These are phyloP conservation scores for Trissolcus japonicus DNA, from an alignment of 2,888 invertebrate species.

Conservation along the genomic window DNA sequence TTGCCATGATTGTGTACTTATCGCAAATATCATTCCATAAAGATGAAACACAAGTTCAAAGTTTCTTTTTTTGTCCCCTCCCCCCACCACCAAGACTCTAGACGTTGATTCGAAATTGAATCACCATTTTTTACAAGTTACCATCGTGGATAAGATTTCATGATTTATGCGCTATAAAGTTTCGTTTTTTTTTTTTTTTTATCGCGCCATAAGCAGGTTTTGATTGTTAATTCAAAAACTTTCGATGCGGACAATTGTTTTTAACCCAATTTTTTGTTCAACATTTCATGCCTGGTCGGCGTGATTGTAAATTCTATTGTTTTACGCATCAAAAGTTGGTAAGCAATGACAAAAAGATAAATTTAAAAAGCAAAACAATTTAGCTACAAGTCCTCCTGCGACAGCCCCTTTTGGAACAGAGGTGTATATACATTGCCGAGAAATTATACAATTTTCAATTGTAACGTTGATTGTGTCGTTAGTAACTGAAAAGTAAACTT, in stretches of 20 bases:
- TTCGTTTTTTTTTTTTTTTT: not conserved
- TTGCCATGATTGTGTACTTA: constrained; percentile 14
- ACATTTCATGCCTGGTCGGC: too few relatives aligned
- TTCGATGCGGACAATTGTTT: too few relatives aligned
- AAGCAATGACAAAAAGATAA: constrained; percentile 5
- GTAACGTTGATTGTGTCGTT: constrained; percentile 38
- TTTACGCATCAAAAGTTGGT: too few relatives aligned
- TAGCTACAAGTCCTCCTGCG: constrained; percentile 14
- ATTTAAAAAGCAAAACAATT: constrained; percentile 27
- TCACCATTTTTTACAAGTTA: constrained; percentile 6
- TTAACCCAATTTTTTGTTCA: too few relatives aligned
- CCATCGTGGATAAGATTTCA: not conserved
- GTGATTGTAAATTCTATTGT: too few relatives aligned
- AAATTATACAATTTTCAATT: constrained; percentile 40
- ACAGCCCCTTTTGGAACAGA: not conserved
- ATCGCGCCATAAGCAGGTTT: not conserved
- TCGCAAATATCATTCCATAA: constrained; percentile 27
- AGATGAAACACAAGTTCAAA: constrained; percentile 7
- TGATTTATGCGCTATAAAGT: not conserved
- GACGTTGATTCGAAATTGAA: constrained; percentile 10
- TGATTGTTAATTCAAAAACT: too few relatives aligned
- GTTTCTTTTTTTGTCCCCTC: not conserved
- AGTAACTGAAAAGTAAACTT: constrained; percentile 26
- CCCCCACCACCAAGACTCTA: not conserved
- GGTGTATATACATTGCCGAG: constrained; percentile 17